phyloP scores from a whole-genome alignment of 2,888 invertebrate genomes.

The Chouioia cunea region DNA sequence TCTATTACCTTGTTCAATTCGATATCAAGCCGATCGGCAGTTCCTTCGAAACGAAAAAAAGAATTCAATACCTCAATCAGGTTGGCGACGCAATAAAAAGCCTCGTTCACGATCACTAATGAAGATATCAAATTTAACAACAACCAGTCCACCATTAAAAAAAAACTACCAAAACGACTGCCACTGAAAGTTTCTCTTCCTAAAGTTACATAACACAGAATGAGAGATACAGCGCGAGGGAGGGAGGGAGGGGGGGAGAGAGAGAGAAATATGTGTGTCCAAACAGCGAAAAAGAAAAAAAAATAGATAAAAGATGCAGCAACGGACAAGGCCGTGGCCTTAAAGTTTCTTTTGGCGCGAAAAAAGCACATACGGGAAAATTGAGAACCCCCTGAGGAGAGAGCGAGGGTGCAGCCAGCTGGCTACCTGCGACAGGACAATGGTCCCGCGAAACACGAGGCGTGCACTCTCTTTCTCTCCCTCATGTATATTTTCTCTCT shows the following conservation, averaged over 20 bases:
- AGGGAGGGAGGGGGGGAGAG: not conserved
- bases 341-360: conserved; percentile 36
- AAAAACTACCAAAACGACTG: not conserved
- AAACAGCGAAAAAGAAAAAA: not conserved
- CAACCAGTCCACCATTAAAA: not conserved
- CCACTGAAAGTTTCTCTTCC: conserved; percentile 2
- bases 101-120: conserved; percentile 7
- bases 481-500: not conserved
- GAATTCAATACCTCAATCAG: no score
- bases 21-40: no score
- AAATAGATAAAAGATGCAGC: not conserved
- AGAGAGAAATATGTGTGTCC: not conserved
- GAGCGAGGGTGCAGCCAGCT: conserved; percentile 30
- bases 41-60: no score
- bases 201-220: conserved; percentile 3
- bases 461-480: not conserved
- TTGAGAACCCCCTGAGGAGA: conserved; percentile 26
- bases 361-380: conserved; percentile 31
- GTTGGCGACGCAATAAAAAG: conserved; percentile 5
- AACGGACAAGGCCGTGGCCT: conserved; percentile 28
- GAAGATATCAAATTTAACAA: conserved; percentile 6
- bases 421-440: conserved; percentile 43
- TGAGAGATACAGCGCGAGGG: not conserved
- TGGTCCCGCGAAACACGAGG: conserved; percentile 40
- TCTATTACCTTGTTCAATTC: no score